Evolutionary conservation across 2,797 vertebrate genomes (phyloP), one percentile per base, ranked within the genome.

Genomic region (Cryptoprocta ferox): DNA sequence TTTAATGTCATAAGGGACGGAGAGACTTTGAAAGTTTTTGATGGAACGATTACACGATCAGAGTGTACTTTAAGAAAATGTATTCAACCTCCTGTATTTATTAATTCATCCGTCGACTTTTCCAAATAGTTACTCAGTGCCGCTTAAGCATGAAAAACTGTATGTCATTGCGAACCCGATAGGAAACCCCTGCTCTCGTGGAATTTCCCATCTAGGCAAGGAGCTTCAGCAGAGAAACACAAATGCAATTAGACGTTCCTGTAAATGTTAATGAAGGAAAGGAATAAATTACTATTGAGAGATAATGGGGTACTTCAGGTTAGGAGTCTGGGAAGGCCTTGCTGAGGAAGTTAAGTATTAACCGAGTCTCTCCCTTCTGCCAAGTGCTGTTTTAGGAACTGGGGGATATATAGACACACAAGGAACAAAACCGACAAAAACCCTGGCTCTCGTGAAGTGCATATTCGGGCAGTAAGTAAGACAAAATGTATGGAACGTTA

Each of bases 31-130:
- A 79, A 75, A 94, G 39, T 56, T 91, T 88, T 89, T 89, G 39
- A 48, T 32, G 65, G 50, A 66, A 89, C 92, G 96, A 75, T 79
- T 68, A 48, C 59, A 45, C 48, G 45, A 35, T 84, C 61, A 93
- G 37, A n/a, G 8, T 89, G 12, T 96, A 37, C n/a, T 91, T 96
- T 95, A 71, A 66, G 66, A 89, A 91, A 78, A 66, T 93, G 13
- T 83, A 61, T 96, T 96, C 96, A 71, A 7, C 76, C 14, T 78
- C 35, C 80, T 48, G 84, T 30, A 91, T 91, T 94, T 66, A 63
- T 88, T 93, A 6, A 59, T 87, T 93, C 9, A 65, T 83, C 88
- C 15, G 19, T 63, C 45, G 13, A 70, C 61, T 90, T 75, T 95
- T 89, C 83, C 59, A 48, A 94, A 63, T 87, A 84, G 86, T 30